phyloP scores from a whole-genome alignment of 2,888 invertebrate species.

The Acleris sparsana region DNA sequence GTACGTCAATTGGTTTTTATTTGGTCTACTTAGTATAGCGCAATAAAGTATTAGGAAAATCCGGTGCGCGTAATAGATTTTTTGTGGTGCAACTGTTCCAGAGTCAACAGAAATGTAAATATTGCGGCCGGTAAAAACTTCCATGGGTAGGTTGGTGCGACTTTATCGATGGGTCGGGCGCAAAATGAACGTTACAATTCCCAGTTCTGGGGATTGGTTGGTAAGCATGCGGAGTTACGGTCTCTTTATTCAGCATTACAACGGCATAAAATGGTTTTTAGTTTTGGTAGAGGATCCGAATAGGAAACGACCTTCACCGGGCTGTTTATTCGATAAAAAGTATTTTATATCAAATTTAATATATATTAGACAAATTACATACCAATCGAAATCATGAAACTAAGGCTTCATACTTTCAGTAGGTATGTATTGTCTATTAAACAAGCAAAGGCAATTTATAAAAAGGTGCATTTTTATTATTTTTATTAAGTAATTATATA shows the following conservation, averaged over 20 bases:
- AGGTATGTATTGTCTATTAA: too few species aligned
- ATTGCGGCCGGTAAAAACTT: conserved; percentile 8
- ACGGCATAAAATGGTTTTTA: conserved; percentile 1
- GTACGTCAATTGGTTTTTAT: not conserved
- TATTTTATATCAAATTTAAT: too few species aligned
- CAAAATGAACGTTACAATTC: conserved; percentile 26
- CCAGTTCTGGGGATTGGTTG: conserved; percentile 11
- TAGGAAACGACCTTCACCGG: too few species aligned
- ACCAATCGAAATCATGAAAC: too few species aligned
- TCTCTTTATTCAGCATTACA: not conserved
- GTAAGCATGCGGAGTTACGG: not conserved
- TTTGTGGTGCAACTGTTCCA: conserved; percentile 7
- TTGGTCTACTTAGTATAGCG: not conserved
- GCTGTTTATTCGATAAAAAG: too few species aligned
- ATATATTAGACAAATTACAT: too few species aligned
- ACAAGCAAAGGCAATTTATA: too few species aligned
- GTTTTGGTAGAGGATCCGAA: too few species aligned
- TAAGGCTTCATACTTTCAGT: too few species aligned
- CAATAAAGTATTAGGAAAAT: not conserved
- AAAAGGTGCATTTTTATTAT: too few species aligned
- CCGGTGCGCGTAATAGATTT: not conserved
- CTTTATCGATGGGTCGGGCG: conserved; percentile 25
- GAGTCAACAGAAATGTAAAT: conserved; percentile 17
- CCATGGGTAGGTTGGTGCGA: conserved; percentile 4
- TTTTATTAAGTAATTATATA: too few species aligned